Percentiles rank a stretch among this genome's conserved stretches.
Conservation (phyloP, 2,888 invertebrate genomes). For the Flexamia atlantica region DNA sequence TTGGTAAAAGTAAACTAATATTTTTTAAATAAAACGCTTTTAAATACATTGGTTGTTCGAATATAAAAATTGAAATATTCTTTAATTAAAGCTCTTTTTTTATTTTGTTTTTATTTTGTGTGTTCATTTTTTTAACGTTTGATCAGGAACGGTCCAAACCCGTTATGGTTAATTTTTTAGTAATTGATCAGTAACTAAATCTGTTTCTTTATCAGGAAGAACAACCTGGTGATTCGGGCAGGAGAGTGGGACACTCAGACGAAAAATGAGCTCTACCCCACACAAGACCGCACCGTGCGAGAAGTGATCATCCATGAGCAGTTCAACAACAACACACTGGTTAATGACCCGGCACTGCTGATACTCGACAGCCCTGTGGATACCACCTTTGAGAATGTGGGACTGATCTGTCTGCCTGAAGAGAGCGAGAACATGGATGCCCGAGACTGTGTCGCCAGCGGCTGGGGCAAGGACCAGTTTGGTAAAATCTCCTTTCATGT, state of each 20-base stretch:
- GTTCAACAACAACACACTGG: conserved; percentile 79
- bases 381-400: conserved; percentile 81
- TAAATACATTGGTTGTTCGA: too few relatives aligned
- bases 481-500: too few relatives aligned
- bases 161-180: too few relatives aligned
- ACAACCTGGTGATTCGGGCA: conserved; percentile 77
- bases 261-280: conserved; percentile 81
- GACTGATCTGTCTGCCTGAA: conserved; percentile 84
- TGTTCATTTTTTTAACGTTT: too few relatives aligned
- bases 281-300: conserved; percentile 80
- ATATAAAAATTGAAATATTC: too few relatives aligned
- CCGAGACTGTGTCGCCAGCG: conserved; percentile 83
- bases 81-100: too few relatives aligned
- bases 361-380: conserved; percentile 78
- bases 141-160: too few relatives aligned
- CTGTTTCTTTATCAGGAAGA: conserved; percentile 64
- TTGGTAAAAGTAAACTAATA: too few relatives aligned
- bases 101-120: too few relatives aligned
- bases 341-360: conserved; percentile 84
- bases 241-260: conserved; percentile 94
- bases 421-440: conserved; percentile 76
- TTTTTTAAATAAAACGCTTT: too few relatives aligned
- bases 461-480: conserved; percentile 88
- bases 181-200: too few relatives aligned
- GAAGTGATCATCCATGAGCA: conserved; percentile 77